phyloP scores from a whole-genome alignment of 2,888 invertebrate species.

The Cataglyphis cursor region DNA sequence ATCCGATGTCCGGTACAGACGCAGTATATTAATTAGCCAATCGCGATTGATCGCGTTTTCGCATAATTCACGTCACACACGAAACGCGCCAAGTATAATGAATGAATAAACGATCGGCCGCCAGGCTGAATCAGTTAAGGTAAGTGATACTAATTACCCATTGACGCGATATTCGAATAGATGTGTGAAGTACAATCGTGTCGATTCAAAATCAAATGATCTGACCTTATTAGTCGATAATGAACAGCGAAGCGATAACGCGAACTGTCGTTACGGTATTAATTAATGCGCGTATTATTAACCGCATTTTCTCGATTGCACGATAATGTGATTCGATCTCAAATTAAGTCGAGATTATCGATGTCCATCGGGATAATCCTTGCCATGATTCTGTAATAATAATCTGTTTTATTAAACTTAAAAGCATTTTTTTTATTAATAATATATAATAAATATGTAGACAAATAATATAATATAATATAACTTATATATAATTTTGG shows the following conservation, averaged over 20 bases:
- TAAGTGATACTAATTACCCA: slow-evolving; percentile 28
- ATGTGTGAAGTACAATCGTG: background rate
- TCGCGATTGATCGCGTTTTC: background rate
- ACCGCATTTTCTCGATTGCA: slow-evolving; percentile 35
- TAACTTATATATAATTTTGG: background rate
- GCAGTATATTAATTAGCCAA: background rate
- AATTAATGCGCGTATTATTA: slow-evolving; percentile 40
- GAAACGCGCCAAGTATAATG: background rate
- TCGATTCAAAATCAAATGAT: slow-evolving; percentile 26
- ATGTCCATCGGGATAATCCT: background rate
- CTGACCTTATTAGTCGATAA: slow-evolving; percentile 13
- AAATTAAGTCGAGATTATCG: background rate
- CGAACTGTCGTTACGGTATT: slow-evolving; percentile 17
- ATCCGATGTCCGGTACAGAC: background rate
- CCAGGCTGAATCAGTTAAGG: slow-evolving; percentile 22
- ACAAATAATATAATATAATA: background rate
- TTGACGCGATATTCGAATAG: background rate
- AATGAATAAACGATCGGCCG: background rate
- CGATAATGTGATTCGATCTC: slow-evolving; percentile 11
- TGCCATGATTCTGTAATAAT: background rate
- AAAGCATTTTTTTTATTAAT: background rate
- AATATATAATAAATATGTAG: background rate
- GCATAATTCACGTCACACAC: background rate
- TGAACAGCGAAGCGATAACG: slow-evolving; percentile 17
- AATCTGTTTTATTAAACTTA: background rate